phyloP scores from a whole-genome alignment of 2,797 vertebrate genomes.

The Macroramphosus scolopax region DNA sequence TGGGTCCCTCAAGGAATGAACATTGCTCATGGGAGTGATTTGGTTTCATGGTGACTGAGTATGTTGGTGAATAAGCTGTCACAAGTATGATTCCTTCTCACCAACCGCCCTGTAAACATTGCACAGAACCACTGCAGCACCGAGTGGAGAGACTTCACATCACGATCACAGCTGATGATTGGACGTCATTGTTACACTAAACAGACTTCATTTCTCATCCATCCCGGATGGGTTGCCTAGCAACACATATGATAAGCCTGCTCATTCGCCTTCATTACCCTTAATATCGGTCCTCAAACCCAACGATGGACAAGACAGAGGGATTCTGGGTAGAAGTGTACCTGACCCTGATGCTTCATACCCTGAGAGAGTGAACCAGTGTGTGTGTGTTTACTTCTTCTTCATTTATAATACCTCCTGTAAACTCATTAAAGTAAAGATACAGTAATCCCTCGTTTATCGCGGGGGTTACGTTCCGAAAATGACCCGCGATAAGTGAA shows the following conservation, averaged over 20 bases:
- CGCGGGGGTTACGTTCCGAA: too few relatives aligned
- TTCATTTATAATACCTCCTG: too few relatives aligned
- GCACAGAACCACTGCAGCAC: conserved; percentile 5
- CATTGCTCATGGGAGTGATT: conserved; percentile 4
- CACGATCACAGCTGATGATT: conserved; percentile 59
- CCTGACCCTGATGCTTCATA: too few relatives aligned
- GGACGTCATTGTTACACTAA: conserved; percentile 50
- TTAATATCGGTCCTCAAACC: conserved; percentile 44
- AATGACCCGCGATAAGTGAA: too few relatives aligned
- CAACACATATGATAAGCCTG: conserved; percentile 66
- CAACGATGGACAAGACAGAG: conserved; percentile 24
- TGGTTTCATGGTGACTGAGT: conserved; percentile 4
- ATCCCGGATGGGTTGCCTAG: conserved; percentile 71
- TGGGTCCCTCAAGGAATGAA: conserved; percentile 5
- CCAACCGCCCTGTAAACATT: conserved; percentile 13
- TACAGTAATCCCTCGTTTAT: too few relatives aligned
- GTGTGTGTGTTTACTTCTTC: too few relatives aligned
- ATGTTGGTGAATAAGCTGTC: conserved; percentile 7
- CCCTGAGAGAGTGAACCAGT: background rate
- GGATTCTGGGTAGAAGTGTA: too few relatives aligned
- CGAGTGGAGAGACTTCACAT: conserved; percentile 18
- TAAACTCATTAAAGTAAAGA: too few relatives aligned
- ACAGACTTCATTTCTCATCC: conserved; percentile 25
- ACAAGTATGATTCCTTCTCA: conserved; percentile 9
- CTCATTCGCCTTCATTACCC: conserved; percentile 50